Base-by-base conservation (phyloP, 2,797 vertebrate species). In the Pampus argenteus region DNA sequence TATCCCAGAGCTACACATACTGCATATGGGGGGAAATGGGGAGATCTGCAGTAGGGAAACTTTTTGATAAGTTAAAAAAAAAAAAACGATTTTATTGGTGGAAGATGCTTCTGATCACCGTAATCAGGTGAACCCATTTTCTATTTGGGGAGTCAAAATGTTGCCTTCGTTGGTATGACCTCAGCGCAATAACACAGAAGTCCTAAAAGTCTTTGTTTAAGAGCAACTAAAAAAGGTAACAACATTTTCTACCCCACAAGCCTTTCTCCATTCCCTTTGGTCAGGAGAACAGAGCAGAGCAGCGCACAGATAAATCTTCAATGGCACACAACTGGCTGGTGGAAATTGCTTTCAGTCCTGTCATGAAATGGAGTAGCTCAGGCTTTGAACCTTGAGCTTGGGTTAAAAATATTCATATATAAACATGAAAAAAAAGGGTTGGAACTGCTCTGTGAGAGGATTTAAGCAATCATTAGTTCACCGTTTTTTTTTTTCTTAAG, bases 321-420 rank as follows among this genome's bases (percentile, higher is more conserved):
- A 45, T 72, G 67, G 40, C 31, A 58, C 47, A 76, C 56, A 74
- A 81, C 66, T 36, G 49, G 56, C 56, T 8, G 22, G 28, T 73
- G 61, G 69, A 87, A 84, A 83, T 73, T 71, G 54, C 71, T 81
- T 79, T 88, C 58, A 68, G 54, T 71, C 8, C 34, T 28, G 49
- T 80, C 48, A 56, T 62, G 59, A 84, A 84, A 81, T 62, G 47
- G 38, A 81, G 48, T 28, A 9, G 0, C 66, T 61, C 1, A 3
- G 2, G 66, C 71, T 80, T 82, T 82, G 72, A 83, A 56, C 22
- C 1, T 22, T 5, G 29, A 78, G 51, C 76, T 88, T 63, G 48
- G 51, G 54, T 76, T 54, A 23, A 79, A 78, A 73, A 62, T 52
- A 59, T 79, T 74, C 74, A 65, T 71, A 77, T 72, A 71, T 28